Base-by-base conservation (phyloP, 2,113 vertebrate species). In the Cebus imitator region DNA sequence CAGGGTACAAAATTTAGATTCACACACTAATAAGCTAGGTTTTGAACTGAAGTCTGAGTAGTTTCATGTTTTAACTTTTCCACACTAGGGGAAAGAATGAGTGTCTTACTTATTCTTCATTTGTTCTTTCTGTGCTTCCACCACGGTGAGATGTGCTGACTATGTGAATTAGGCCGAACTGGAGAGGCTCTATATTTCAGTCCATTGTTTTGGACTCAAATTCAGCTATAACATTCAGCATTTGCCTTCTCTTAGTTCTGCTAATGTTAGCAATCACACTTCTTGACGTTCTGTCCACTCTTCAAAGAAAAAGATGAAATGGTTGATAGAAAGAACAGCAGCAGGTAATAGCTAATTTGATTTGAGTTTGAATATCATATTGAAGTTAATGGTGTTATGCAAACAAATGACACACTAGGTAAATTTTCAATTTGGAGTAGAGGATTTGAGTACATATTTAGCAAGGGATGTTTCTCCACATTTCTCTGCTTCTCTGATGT, bases 401-500 rank as follows among this genome's bases (percentile, higher is more conserved):
- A 94, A 95, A 91, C 48, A 91, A 87, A 90, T 93, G 86, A 91
- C 72, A 94, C 32, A 94, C 13, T 32, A 94, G 32, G 64, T 87
- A 84, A 90, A 87, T 85, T 96, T 37, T 94, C n/a, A 94, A 73
- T 83, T 84, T 83, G 82, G 40, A 91, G 25, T 43, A 88, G 48
- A 76, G 35, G 35, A 86, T 94, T 94, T 94, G 75, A 95, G 48
- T 8, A 9, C 4, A 61, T 68, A 68, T 30, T 75, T 94, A 87
- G 72, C 27, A 68, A 72, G 17, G 16, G 14, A 30, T 73, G 52
- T 92, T 94, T 91, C 45, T 90, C 30, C 40, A 73, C 35, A 90
- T 94, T 82, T 87, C 61, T 86, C 12, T 86, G 83, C 72, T 96
- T 79, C 30, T 78, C 18, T 90, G 78, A 73, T 80, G 11, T 87